Conservation (phyloP, 2,113 vertebrate genomes). For the Nothobranchius furzeri region DNA sequence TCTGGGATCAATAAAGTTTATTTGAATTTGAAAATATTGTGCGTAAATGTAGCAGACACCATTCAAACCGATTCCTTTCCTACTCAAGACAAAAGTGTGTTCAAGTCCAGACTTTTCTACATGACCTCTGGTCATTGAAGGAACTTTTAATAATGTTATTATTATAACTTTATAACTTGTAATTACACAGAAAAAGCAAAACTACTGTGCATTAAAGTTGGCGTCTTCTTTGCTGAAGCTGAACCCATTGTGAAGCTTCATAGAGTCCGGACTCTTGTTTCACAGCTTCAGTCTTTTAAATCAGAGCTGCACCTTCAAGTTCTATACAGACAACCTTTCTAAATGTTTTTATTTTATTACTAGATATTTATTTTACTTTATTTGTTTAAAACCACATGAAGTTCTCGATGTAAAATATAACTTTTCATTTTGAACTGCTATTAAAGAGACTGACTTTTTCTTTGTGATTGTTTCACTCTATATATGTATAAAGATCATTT, state of each 20-base stretch:
- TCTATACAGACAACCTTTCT: constrained; percentile 40
- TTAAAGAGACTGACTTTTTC: constrained; percentile 63
- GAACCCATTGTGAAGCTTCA: constrained; percentile 3
- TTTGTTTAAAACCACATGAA: constrained; percentile 61
- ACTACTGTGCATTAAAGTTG: constrained; percentile 13
- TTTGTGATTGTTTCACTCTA: constrained; percentile 59
- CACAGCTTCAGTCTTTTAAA: constrained; percentile 13
- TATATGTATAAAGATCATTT: constrained; percentile 17
- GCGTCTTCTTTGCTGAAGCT: constrained; percentile 33
- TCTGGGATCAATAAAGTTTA: too few species aligned
- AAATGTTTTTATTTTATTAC: constrained; percentile 57
- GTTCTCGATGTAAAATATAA: constrained; percentile 47
- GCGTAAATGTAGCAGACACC: constrained; percentile 40
- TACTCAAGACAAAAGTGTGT: constrained; percentile 34
- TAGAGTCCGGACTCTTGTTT: constrained; percentile 24
- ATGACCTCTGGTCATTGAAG: constrained; percentile 25
- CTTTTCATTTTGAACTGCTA: constrained; percentile 54
- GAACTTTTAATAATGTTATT: constrained; percentile 28
- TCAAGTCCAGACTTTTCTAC: constrained; percentile 50
- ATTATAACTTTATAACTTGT: constrained; percentile 35
- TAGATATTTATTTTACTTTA: constrained; percentile 48
- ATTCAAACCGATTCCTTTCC: constrained; percentile 59
- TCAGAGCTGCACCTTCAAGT: constrained; percentile 19
- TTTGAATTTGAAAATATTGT: too few species aligned
- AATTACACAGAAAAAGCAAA: constrained; percentile 35